Percentiles rank a stretch among this genome's conserved stretches.
Evolutionary conservation across 1,140 invertebrate species (phyloP).

Genomic region (Tetragnatha versicolor): DNA sequence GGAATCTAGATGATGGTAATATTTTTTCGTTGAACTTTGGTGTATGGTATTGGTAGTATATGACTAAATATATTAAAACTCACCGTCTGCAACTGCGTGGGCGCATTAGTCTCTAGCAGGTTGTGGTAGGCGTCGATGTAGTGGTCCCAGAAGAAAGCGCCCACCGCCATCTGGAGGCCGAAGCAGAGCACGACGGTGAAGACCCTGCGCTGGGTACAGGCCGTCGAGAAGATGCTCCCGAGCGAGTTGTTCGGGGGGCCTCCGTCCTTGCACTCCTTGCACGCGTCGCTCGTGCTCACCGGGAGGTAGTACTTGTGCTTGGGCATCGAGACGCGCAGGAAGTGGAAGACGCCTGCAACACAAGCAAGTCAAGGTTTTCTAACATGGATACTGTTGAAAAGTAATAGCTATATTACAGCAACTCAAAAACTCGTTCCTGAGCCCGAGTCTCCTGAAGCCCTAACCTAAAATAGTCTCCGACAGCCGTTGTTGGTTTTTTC

Average conservation of each 20-base stretch:
- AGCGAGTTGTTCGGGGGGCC: too few relatives aligned
- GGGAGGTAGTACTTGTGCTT: slow-evolving; percentile 54
- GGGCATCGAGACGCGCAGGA: slow-evolving; percentile 26
- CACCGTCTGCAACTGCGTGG: slow-evolving; percentile 50
- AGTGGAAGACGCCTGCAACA: slow-evolving; percentile 47
- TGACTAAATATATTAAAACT: slow-evolving; percentile 15
- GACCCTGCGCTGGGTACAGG: slow-evolving; percentile 65
- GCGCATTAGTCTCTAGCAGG: slow-evolving; percentile 68
- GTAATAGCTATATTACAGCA: too few relatives aligned
- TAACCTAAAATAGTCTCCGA: too few relatives aligned
- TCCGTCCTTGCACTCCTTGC: slow-evolving; percentile 45
- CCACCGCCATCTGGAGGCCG: slow-evolving; percentile 74
- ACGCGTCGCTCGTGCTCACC: slow-evolving; percentile 30
- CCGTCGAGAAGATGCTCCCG: background rate
- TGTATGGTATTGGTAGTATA: too few relatives aligned
- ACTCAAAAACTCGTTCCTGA: too few relatives aligned
- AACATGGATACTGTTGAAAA: too few relatives aligned
- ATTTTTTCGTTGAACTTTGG: too few relatives aligned
- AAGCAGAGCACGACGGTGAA: slow-evolving; percentile 73
- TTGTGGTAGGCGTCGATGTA: slow-evolving; percentile 80
- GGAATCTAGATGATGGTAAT: too few relatives aligned
- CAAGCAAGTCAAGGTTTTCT: background rate
- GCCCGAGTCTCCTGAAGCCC: too few relatives aligned
- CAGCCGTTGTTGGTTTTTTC: too few relatives aligned
- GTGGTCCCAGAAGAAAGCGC: slow-evolving; percentile 79